A percentile compares a stretch with the other conserved stretches of the same genome.
Evolutionary conservation across 2,888 invertebrate species (phyloP).

Genomic region (Pristionchus exspectatus): DNA sequence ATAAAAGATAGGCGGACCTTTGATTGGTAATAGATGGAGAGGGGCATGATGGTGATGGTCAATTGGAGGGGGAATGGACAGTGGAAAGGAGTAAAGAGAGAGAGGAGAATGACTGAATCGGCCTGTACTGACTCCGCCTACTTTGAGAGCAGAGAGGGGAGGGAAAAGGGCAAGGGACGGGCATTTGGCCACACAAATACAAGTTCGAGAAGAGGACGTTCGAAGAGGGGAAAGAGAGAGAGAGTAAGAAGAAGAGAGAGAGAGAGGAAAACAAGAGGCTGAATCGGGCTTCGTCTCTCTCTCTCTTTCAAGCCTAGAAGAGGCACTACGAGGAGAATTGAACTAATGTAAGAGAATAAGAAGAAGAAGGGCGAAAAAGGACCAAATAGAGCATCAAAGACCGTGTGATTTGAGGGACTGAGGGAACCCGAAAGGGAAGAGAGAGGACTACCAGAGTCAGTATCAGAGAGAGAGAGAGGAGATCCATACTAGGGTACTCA

Average conservation of each 20-base stretch:
- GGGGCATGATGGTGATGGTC: not conserved
- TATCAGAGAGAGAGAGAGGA: not conserved
- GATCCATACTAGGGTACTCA: conserved; percentile 1
- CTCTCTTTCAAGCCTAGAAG: conserved; percentile 11
- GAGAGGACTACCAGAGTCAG: not conserved
- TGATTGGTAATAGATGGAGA: conserved; percentile 33
- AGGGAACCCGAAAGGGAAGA: not conserved
- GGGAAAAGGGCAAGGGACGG: not conserved
- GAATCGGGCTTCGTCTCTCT: not conserved
- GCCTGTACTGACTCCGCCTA: not conserved
- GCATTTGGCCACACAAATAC: conserved; percentile 7
- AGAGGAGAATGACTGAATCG: conserved; percentile 24
- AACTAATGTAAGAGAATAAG: conserved; percentile 37
- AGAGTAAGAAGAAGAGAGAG: not conserved
- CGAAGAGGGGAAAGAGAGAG: conserved; percentile 13
- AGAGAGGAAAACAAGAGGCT: conserved; percentile 16
- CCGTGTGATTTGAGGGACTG: not conserved
- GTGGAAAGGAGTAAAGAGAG: not conserved
- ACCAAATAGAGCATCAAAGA: not conserved
- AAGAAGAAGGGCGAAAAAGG: not conserved
- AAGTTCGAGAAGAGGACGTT: not conserved
- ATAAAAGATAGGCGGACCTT: not conserved
- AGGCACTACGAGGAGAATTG: not conserved
- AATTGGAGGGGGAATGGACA: not conserved
- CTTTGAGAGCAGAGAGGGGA: not conserved